phyloP scores from a whole-genome alignment of 53 echinoderm and acorn worm genomes.

The Pentamera pediparva region DNA sequence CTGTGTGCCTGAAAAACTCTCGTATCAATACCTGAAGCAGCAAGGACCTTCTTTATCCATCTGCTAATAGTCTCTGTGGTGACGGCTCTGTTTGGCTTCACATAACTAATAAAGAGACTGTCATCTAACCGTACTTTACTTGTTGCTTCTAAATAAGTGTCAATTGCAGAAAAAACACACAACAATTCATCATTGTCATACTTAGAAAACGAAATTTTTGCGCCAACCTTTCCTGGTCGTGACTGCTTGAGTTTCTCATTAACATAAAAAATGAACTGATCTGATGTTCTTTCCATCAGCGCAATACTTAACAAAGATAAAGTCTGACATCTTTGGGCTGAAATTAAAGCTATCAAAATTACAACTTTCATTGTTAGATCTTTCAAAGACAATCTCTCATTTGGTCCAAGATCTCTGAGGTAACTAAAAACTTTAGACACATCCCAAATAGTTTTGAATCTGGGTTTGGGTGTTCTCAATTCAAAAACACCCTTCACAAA shows the following conservation, averaged over 20 bases:
- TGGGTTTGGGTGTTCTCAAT: background rate
- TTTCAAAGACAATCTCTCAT: background rate
- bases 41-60: background rate
- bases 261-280: constrained; percentile 3
- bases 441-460: constrained; percentile 7
- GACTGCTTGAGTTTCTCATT: constrained; percentile 6
- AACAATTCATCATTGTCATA: background rate
- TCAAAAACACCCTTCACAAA: constrained; percentile 8
- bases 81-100: background rate
- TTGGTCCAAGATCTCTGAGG: background rate
- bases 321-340: background rate
- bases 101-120: background rate
- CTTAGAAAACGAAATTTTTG: background rate
- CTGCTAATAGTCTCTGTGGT: background rate
- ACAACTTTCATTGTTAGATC: background rate
- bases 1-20: background rate
- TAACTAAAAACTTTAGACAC: background rate
- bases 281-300: background rate
- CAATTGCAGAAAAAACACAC: constrained; percentile 2
- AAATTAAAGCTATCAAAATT: background rate
- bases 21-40: background rate
- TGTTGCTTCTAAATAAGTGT: background rate
- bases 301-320: background rate
- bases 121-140: background rate
- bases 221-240: background rate